These are phyloP conservation scores for Melanotaenia pygmaea DNA, from an alignment of 2,797 vertebrate species.

Conservation along the genomic window DNA sequence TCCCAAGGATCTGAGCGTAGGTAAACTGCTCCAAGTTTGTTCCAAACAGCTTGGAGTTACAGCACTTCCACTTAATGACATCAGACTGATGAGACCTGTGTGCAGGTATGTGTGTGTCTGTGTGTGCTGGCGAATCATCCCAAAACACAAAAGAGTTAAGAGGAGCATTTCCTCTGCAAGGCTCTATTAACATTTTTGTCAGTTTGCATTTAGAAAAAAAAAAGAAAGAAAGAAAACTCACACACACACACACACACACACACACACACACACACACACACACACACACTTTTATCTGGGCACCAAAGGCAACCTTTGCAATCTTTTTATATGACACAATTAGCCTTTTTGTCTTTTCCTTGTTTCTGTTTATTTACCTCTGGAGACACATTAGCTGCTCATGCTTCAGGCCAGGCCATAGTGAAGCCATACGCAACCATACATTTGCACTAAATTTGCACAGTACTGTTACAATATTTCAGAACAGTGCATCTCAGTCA, in stretches of 20 bases:
- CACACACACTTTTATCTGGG: constrained; percentile 10
- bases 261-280: too few relatives aligned
- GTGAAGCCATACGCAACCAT: constrained; percentile 18
- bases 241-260: too few relatives aligned
- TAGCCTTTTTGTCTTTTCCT: constrained; percentile 35
- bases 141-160: constrained; percentile 60
- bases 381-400: constrained; percentile 42
- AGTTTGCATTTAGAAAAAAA: constrained; percentile 22
- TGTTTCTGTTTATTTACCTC: constrained; percentile 50
- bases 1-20: constrained; percentile 71
- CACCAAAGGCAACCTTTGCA: constrained; percentile 48
- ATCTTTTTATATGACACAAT: constrained; percentile 30
- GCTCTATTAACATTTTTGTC: constrained; percentile 40
- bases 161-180: constrained; percentile 52
- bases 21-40: constrained; percentile 77
- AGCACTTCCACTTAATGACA: constrained; percentile 67
- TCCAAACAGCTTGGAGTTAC: constrained; percentile 77
- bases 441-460: constrained; percentile 12
- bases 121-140: constrained; percentile 42
- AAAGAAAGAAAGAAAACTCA: too few relatives aligned
- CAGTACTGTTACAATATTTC: constrained; percentile 5
- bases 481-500: not conserved
- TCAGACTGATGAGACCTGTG: constrained; percentile 57
- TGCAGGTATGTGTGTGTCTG: constrained; percentile 29
- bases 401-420: constrained; percentile 53